Base-by-base conservation (phyloP, 1,140 invertebrate genomes). In the Tetramorium alpestre region DNA sequence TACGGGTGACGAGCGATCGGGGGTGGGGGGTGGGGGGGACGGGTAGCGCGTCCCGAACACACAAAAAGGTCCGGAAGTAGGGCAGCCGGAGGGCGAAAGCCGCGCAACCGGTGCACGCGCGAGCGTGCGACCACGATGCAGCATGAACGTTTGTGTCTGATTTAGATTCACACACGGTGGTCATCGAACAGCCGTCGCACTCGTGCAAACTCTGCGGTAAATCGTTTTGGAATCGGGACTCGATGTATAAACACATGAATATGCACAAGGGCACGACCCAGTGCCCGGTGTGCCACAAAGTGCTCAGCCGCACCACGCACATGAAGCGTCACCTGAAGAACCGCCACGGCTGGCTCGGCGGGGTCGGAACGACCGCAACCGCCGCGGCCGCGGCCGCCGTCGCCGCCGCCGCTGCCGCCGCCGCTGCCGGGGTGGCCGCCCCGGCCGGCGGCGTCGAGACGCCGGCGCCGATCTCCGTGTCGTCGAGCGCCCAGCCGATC, bases 171-270 rank as follows among this genome's bases (percentile, higher is more conserved):
- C 94, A 94, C 93, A 94, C 94, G 93, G 94, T 95, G 94, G 93
- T 95, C 94, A 94, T 95, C 94, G 95, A 95, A 93, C 95, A 95
- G 91, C 95, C 95, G 90, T 95, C 94, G 91, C 95, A 95, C 92
- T 94, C 95, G 90, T 96, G 95, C 94, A 96, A 95, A 95, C 94
- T 96, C 91, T 96, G 95, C 92, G 95, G 95, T 94, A 96, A 96
- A 95, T 93, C 95, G 76, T 95, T 95, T 94, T 95, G 95, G 94
- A 95, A 95, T 92, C 95, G 95, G 84, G 95, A 95, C 93, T 95
- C 95, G 89, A 95, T 96, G 94, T 96, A 95, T 93, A 96, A 96
- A 92, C 96, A 96, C 94, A 96, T 95, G 94, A 96, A 96, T 90
- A 95, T 96, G 93, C 96, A 96, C 92, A 95, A 95, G 86, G 96